These are phyloP conservation scores for Corythaeola cristata DNA, from an alignment of 2,113 vertebrate genomes.

Conservation along the genomic window DNA sequence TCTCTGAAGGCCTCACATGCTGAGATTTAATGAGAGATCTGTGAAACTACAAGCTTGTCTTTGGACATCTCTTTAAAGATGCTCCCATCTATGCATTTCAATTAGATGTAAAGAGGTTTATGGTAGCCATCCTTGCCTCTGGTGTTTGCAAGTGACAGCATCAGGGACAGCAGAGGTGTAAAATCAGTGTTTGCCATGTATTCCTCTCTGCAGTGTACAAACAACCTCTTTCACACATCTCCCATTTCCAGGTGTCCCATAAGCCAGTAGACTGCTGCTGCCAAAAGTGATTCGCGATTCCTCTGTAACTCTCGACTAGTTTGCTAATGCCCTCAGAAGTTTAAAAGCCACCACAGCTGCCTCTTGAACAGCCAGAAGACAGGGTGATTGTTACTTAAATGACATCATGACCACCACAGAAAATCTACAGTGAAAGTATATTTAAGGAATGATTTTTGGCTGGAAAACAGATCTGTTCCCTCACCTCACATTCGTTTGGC, in stretches of 20 bases:
- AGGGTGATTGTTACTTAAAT: conserved; percentile 10
- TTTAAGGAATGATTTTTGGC: conserved; percentile 19
- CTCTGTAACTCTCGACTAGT: neutral
- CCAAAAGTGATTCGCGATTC: neutral
- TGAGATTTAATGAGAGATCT: conserved; percentile 47
- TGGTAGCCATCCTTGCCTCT: neutral
- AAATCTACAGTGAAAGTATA: neutral
- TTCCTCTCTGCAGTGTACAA: neutral
- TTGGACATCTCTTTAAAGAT: neutral
- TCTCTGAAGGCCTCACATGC: conserved; percentile 9
- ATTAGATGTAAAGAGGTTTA: neutral
- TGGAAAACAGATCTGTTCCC: conserved; percentile 9
- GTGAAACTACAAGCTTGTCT: conserved; percentile 26
- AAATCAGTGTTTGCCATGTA: neutral
- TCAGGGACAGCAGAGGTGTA: neutral
- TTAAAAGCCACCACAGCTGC: conserved; percentile 1
- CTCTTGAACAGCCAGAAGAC: neutral
- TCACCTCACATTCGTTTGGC: conserved; percentile 20
- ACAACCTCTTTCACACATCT: neutral
- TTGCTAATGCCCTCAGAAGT: conserved; percentile 16
- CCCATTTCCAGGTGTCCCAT: neutral
- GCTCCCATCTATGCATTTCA: neutral
- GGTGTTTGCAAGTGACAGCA: neutral
- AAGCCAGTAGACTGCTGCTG: neutral
- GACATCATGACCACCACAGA: neutral